phyloP scores from a whole-genome alignment of 2,113 vertebrate species.

The Antennarius striatus region DNA sequence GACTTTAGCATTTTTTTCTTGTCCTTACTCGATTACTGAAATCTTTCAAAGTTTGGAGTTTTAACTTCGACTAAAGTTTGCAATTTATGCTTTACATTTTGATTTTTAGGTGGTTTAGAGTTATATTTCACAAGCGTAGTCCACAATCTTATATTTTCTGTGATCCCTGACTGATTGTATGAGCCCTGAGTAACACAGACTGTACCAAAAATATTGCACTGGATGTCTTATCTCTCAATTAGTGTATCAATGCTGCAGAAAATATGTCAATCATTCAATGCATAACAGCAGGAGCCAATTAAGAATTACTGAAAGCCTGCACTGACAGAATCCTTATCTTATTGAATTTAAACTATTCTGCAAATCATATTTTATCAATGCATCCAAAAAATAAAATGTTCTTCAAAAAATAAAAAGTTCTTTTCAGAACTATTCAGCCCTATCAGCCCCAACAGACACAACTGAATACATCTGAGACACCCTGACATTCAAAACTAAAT shows the following conservation, averaged over 20 bases:
- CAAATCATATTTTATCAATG: slow-evolving; percentile 8
- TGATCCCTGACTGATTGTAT: background rate
- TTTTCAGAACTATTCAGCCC: slow-evolving; percentile 1
- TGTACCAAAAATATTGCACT: background rate
- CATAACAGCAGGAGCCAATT: slow-evolving; percentile 28
- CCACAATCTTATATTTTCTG: background rate
- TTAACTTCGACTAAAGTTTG: slow-evolving; percentile 2
- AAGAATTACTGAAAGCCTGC: slow-evolving; percentile 13
- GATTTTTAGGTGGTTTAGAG: background rate
- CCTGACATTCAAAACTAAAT: slow-evolving; percentile 29
- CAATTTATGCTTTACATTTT: background rate
- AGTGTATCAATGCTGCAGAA: background rate
- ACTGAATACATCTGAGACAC: background rate
- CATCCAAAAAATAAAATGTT: background rate
- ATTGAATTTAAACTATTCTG: slow-evolving; percentile 24
- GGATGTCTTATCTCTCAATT: background rate
- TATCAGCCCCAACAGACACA: background rate
- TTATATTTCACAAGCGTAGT: background rate
- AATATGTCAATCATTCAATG: background rate
- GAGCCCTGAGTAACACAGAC: background rate
- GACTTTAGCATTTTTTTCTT: slow-evolving; percentile 37
- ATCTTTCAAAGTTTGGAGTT: slow-evolving; percentile 15
- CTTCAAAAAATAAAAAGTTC: background rate
- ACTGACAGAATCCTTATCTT: slow-evolving; percentile 14
- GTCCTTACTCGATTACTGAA: slow-evolving; percentile 22